A percentile compares a stretch with the other conserved stretches of the same genome.
phyloP scores from a whole-genome alignment of 1,140 invertebrate species.

The Drosophila novamexicana region DNA sequence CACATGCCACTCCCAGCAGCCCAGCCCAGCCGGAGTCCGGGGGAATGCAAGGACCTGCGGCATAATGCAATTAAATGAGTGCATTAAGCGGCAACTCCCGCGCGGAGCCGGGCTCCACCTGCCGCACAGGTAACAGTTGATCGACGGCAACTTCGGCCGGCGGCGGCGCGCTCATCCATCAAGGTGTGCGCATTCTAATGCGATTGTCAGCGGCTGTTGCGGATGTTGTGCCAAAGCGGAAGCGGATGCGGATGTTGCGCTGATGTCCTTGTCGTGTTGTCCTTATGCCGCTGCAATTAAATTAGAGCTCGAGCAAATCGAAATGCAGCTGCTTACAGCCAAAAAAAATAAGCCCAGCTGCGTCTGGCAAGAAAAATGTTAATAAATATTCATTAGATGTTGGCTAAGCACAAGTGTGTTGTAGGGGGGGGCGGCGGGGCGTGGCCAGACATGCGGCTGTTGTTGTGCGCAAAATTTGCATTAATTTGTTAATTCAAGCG shows the following conservation, averaged over 20 bases:
- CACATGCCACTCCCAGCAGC: slow-evolving; percentile 17
- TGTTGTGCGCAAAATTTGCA: slow-evolving; percentile 62
- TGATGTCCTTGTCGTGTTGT: slow-evolving; percentile 35
- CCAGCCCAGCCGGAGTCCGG: slow-evolving; percentile 29
- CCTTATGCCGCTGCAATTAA: slow-evolving; percentile 58
- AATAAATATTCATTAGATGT: slow-evolving; percentile 78
- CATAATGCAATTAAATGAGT: slow-evolving; percentile 83
- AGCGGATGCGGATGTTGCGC: slow-evolving; percentile 32
- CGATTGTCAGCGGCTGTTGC: slow-evolving; percentile 69
- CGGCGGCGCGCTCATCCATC: slow-evolving; percentile 59
- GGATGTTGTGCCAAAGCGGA: slow-evolving; percentile 63
- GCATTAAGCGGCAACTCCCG: slow-evolving; percentile 52
- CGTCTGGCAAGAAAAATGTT: slow-evolving; percentile 39
- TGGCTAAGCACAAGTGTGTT: not conserved
- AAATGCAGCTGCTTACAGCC: slow-evolving; percentile 49
- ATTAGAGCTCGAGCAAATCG: slow-evolving; percentile 66
- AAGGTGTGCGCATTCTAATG: slow-evolving; percentile 70
- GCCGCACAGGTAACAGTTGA: slow-evolving; percentile 1
- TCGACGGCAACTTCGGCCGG: not conserved
- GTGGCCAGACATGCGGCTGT: slow-evolving; percentile 13
- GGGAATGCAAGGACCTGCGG: slow-evolving; percentile 74
- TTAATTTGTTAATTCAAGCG: slow-evolving; percentile 83
- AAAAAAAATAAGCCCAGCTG: not conserved
- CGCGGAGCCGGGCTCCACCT: slow-evolving; percentile 9
- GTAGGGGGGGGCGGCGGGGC: not conserved